Evolutionary conservation across 1,140 invertebrate species (phyloP), one percentile per base, ranked within the genome.

Genomic region (Paraescarpia echinospica): DNA sequence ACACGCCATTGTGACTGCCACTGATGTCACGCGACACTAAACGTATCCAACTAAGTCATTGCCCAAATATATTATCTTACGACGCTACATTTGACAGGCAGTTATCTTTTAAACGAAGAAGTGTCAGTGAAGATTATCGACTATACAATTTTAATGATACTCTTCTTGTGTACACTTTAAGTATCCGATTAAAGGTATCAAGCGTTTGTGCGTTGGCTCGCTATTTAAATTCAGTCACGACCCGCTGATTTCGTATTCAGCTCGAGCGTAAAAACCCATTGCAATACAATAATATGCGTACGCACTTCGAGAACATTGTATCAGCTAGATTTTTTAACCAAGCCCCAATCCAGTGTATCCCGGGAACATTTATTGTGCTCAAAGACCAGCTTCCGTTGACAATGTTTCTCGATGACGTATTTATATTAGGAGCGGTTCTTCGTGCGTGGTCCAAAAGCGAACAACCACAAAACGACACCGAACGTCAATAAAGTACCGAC

Each of bases 41-140:
- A 22, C 89, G n/a, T 89, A 89, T 5, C 89, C n/a, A 90, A 34
- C 35, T 90, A 90, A 90, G 35, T 90, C 33, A n/a, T 90, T 90
- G 27, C 34, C 4, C 33, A 34, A 90, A 34, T 12, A 90, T 90
- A 35, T 90, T 33, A 31, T 9, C 35, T 34, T 90, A 90, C 33
- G 35, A 34, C 14, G 6, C 34, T 34, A 33, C 33, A 31, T 34
- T 34, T 34, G 35, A 90, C 35, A 90, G 35, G 27, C 4, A 33
- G 14, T 34, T 90, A 34, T 31, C 18, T 90, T 90, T 90, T 90
- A 90, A 31, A 31, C n/a, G 59, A 31, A 77, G 14, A 77, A 77
- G 41, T 77, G 59, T 31, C 59, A 77, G 8, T 77, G 14, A 77
- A 77, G 59, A 77, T 77, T 27, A 77, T 77, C 22, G 59, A 77